A percentile compares a stretch with the other conserved stretches of the same genome.
Conservation (phyloP, 2,113 vertebrate species). For the Alethe diademata region DNA sequence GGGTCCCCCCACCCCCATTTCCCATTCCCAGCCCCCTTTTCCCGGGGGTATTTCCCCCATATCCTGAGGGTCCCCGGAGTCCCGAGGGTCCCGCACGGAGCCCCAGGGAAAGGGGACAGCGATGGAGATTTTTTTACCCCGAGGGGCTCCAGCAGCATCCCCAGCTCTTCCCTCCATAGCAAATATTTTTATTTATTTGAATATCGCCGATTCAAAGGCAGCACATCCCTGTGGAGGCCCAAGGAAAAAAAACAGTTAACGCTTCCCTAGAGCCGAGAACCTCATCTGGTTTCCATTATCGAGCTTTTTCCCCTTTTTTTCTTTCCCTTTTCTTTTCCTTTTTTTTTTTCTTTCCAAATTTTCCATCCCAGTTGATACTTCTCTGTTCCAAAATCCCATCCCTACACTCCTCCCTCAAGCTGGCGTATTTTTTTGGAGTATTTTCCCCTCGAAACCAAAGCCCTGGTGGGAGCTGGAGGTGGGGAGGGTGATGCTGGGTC, state of each 20-base stretch:
- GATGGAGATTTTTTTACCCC: not conserved
- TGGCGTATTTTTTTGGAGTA: no score
- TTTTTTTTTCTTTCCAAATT: no score
- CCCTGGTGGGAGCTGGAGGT: accelerated
- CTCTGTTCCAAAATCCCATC: not conserved
- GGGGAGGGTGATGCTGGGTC: not conserved
- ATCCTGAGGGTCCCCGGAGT: not conserved
- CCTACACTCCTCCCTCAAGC: accelerated
- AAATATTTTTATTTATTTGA: not conserved
- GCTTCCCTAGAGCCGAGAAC: not conserved
- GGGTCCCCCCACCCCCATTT: not conserved
- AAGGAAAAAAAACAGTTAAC: not conserved
- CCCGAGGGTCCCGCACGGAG: no score
- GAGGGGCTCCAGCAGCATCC: no score
- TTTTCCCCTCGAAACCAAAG: not conserved
- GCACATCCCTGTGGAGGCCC: not conserved
- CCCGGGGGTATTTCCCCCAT: not conserved
- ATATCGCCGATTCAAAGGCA: not conserved
- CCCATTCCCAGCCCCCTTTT: not conserved
- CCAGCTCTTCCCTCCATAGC: accelerated
- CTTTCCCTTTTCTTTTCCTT: no score
- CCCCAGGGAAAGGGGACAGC: not conserved
- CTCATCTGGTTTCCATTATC: slow-evolving; percentile 60
- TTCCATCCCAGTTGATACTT: not conserved
- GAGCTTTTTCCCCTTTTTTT: not conserved